phyloP scores from a whole-genome alignment of 2,113 vertebrate genomes.

The Pedionomus torquatus region DNA sequence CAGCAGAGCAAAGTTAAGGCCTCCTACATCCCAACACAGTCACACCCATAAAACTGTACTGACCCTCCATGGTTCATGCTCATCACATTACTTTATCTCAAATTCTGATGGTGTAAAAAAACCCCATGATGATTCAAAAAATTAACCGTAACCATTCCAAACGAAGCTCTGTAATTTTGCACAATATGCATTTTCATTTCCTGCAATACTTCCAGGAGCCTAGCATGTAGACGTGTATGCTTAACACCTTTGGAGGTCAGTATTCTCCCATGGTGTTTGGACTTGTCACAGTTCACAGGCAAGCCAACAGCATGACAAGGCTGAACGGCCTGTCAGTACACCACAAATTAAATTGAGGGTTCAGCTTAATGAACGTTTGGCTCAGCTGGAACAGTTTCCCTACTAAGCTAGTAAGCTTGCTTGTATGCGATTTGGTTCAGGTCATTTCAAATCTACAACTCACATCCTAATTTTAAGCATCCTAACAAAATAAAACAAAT shows the following conservation, averaged over 20 bases:
- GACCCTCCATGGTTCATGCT: background rate
- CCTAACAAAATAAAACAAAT: background rate
- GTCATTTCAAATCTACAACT: background rate
- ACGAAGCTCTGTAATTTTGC: background rate
- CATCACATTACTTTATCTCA: background rate
- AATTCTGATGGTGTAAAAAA: background rate
- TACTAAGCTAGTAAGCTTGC: background rate
- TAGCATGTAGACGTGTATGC: background rate
- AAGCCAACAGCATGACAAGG: background rate
- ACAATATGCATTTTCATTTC: background rate
- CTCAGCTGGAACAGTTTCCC: background rate
- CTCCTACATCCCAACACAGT: background rate
- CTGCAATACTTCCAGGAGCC: background rate
- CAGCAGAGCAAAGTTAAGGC: background rate
- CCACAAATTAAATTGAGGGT: background rate
- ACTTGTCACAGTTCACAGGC: background rate
- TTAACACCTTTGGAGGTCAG: background rate
- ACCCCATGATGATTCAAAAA: background rate
- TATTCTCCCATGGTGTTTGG: background rate
- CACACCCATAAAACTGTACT: accelerated
- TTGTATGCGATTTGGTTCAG: background rate
- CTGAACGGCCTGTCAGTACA: background rate
- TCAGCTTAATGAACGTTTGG: background rate
- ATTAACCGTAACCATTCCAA: background rate
- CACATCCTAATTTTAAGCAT: background rate